Percentiles rank a stretch among this genome's conserved stretches.
phyloP scores from a whole-genome alignment of 2,797 vertebrate species.

The Siniperca undulata region DNA sequence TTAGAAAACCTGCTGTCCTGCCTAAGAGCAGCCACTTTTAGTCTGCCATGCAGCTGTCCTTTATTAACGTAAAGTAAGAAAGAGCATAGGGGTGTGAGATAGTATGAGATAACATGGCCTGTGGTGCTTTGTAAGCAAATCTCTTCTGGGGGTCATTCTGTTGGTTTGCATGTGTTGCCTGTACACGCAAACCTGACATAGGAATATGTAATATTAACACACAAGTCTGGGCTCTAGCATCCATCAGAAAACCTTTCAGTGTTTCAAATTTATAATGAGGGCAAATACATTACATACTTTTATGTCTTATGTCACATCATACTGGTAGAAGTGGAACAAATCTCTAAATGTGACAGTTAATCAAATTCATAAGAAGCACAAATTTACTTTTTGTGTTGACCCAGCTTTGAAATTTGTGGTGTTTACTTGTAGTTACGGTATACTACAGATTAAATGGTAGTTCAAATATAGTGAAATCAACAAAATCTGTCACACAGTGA shows the following conservation, averaged over 20 bases:
- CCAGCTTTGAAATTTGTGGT: no score
- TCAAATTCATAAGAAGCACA: no score
- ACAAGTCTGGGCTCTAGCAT: not conserved
- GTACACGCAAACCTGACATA: not conserved
- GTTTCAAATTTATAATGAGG: not conserved
- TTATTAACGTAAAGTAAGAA: not conserved
- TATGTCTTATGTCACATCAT: not conserved
- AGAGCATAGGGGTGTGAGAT: not conserved
- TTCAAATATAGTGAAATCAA: no score
- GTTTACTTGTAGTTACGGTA: no score
- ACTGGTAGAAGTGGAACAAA: not conserved
- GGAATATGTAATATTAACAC: not conserved
- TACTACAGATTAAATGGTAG: not conserved
- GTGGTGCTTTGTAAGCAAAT: not conserved
- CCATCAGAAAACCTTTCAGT: no score
- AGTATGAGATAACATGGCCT: conserved; percentile 21
- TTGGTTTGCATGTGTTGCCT: not conserved
- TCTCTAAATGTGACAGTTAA: no score
- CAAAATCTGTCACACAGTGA: not conserved
- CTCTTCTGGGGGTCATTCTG: no score
- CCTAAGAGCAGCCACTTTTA: no score
- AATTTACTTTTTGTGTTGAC: no score
- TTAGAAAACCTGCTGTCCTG: not conserved
- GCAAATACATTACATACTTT: not conserved
- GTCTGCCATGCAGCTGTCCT: not conserved